Evolutionary conservation across 1,140 invertebrate species (phyloP), one percentile per base, ranked within the genome.

Genomic region (Diorhabda sublineata): DNA sequence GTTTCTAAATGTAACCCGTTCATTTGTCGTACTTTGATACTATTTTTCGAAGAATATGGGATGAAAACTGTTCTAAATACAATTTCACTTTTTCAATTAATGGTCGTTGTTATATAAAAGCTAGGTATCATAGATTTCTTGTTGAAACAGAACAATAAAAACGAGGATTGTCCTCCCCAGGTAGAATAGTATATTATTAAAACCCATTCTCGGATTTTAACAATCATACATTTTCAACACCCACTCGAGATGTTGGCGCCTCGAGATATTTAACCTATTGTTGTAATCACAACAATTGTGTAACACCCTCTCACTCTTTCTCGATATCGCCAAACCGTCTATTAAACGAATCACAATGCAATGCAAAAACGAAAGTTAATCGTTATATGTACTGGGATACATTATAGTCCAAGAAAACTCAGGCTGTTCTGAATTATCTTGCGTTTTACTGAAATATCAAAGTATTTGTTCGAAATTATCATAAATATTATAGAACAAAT

Each of bases 221-320:
- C 72, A 74, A 74, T 71, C 70, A 68, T 74, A 74, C 70, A 71
- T 69, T 74, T 71, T 69, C 65, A 67, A 74, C 72, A 67, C 72
- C 72, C 60, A 74, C 72, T 57, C 68, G 52, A 67, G 52, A 67
- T 72, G 64, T 61, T 71, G 73, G 71, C 73, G 73, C 73, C 73
- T 66, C 52, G 68, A 73, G 73, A 73, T 74, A 74, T 74, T 74
- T 74, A 74, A 74, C 73, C 73, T 74, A 74, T 74, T 74, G 73
- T 74, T 74, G 71, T 74, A 73, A 74, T 74, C 69, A 66, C 63
- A 69, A 68, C 59, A 52, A 74, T 74, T 74, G 73, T 74, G 73
- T 69, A 74, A 74, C 73, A 73, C 69, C 65, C 65, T 60, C 65
- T 60, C 44, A 42, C 41, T 43, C 43, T 43, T 60, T 52, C 47